Evolutionary conservation across 35 echinoderm and acorn worm species (phyloP).

Genomic region (Apostichopus japonicus): DNA sequence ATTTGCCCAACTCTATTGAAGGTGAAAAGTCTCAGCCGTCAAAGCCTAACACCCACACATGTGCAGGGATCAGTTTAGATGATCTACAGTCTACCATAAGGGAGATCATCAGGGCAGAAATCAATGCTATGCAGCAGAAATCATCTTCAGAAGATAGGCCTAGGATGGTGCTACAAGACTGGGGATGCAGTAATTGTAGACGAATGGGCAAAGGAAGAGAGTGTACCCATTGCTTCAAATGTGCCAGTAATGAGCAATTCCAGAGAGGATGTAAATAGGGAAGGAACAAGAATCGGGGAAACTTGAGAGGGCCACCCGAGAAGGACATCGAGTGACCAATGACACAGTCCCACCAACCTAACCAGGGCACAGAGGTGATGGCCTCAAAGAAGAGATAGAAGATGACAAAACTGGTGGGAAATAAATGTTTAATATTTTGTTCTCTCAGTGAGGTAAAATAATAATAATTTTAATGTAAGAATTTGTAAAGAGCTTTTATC

Average conservation of each 20-base stretch:
- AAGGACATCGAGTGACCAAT: constrained; percentile 50
- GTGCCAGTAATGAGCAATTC: constrained; percentile 63
- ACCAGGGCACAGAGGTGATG: too few relatives aligned
- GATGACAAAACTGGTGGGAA: constrained; percentile 28
- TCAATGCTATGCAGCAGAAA: not conserved
- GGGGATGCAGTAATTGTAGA: constrained; percentile 55
- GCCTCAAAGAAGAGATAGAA: not conserved
- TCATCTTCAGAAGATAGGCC: not conserved
- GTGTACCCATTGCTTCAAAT: constrained; percentile 71
- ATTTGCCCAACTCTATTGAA: too few relatives aligned
- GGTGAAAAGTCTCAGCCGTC: too few relatives aligned
- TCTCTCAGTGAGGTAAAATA: too few relatives aligned
- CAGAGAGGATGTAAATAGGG: constrained; percentile 55
- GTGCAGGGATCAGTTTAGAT: too few relatives aligned
- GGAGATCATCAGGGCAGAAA: constrained; percentile 1
- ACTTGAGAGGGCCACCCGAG: constrained; percentile 40
- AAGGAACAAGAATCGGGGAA: constrained; percentile 54
- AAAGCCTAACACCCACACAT: too few relatives aligned
- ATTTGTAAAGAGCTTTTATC: too few relatives aligned
- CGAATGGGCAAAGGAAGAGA: not conserved
- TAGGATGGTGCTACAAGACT: not conserved
- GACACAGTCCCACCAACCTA: too few relatives aligned
- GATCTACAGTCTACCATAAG: not conserved
- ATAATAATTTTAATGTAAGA: too few relatives aligned
- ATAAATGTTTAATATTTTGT: constrained; percentile 56